Base-by-base conservation (phyloP, 2,113 vertebrate genomes). In the Amphiprion ocellaris region DNA sequence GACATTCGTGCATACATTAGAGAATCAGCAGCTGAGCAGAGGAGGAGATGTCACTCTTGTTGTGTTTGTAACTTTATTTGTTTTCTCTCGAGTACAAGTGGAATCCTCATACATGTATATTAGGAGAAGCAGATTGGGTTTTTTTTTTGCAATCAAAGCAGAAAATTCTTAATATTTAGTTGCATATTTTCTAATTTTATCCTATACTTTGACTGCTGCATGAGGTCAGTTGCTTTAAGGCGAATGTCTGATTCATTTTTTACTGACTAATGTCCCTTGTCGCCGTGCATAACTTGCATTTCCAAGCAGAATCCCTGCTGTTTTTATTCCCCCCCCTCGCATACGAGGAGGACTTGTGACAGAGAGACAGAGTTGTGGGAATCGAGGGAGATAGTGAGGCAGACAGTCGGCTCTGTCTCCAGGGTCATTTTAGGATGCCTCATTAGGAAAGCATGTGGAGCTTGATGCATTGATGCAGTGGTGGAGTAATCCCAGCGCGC, bases 361-460 rank as follows among this genome's bases (percentile, higher is more conserved):
- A 63, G 74, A 82, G 75, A 50, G 44, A 33, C 44, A 30, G 67
- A 77, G 74, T 82, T 58, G 4, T 85, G 83, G 84, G 66, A 76
- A 69, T 26, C 26, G 67, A 86, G 84, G 77, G 68, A 49, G 60
- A 74, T 41, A 68, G 79, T 16, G 62, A 79, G 71, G 62, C 82
- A 80, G 83, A 79, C 87, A 78, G 84, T 56, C 73, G 11, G 82
- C 79, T 81, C 73, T 81, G 78, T 89, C 89, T 88, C 79, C 77
- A 50, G 90, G 94, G 92, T 93, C 92, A 85, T 87, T 77, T 90
- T 79, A 85, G 93, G 93, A 92, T 93, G 79, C 86, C 76, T 93
- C 87, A 87, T 93, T 92, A 92, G 92, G 82, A 90, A 89, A 91
- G 90, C 92, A 92, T 92, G 90, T 93, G 90, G 85, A 89, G 88